Conservation (phyloP, 2,888 invertebrate species). For the Drosophila ustulata region DNA sequence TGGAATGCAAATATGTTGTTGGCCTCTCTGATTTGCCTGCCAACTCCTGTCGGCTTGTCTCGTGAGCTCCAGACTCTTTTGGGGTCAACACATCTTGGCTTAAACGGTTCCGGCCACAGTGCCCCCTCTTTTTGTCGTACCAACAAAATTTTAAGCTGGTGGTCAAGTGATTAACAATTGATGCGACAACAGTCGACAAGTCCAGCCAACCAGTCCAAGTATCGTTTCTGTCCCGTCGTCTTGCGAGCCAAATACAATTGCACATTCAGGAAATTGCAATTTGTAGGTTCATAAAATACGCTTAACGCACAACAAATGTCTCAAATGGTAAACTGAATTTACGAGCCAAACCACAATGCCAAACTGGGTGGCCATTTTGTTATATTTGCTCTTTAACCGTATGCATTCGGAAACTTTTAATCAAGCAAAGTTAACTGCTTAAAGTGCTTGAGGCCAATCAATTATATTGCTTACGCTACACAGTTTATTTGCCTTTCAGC, state of each 20-base stretch:
- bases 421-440: too few species aligned
- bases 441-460: too few species aligned
- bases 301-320: background rate
- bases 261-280: background rate
- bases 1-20: conserved; percentile 15
- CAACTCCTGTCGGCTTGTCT: background rate
- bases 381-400: too few species aligned
- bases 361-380: background rate
- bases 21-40: background rate
- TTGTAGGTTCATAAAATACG: conserved; percentile 20
- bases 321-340: background rate
- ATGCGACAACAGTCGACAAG: conserved; percentile 27
- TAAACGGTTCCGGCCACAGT: conserved; percentile 76
- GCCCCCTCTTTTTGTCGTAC: conserved; percentile 73
- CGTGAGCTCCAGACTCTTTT: conserved; percentile 13
- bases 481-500: too few species aligned
- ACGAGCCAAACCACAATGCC: conserved; percentile 18
- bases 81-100: conserved; percentile 25
- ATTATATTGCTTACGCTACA: too few species aligned
- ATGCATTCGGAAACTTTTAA: too few species aligned
- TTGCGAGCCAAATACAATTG: background rate
- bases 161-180: conserved; percentile 82
- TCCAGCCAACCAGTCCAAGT: conserved; percentile 20
- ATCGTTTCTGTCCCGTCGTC: conserved; percentile 15
- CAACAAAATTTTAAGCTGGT: conserved; percentile 84